These are phyloP conservation scores for Phocoena sinus DNA, from an alignment of 2,113 vertebrate species.

Conservation along the genomic window DNA sequence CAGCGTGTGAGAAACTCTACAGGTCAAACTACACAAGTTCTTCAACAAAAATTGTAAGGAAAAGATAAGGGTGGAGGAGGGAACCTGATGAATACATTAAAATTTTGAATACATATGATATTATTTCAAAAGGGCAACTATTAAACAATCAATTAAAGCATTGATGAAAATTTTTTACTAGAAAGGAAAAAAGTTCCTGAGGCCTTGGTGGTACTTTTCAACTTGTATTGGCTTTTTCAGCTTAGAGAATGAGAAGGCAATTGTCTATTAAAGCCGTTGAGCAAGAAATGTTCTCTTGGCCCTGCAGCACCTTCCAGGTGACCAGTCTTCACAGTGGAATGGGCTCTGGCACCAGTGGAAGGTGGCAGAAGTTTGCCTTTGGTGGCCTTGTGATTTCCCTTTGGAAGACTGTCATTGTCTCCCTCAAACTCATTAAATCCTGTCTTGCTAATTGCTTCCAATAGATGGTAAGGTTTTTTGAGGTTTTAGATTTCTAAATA, in stretches of 20 bases:
- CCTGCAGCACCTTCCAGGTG: background rate
- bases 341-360: background rate
- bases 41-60: background rate
- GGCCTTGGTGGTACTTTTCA: background rate
- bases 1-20: background rate
- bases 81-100: background rate
- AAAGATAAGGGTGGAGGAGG: background rate
- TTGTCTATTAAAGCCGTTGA: background rate
- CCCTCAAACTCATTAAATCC: background rate
- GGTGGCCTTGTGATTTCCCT: background rate
- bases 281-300: background rate
- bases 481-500: background rate
- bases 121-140: background rate
- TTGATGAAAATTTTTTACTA: background rate
- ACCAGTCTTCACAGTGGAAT: background rate
- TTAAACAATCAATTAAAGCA: background rate
- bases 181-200: background rate
- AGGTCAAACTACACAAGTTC: background rate
- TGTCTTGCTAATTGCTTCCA: background rate
- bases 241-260: background rate
- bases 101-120: background rate
- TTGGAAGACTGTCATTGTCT: background rate
- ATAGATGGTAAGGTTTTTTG: background rate
- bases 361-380: background rate
- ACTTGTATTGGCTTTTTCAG: background rate